These are phyloP conservation scores for Diarsia dahlii DNA, from an alignment of 2,888 invertebrate genomes.

Conservation along the genomic window DNA sequence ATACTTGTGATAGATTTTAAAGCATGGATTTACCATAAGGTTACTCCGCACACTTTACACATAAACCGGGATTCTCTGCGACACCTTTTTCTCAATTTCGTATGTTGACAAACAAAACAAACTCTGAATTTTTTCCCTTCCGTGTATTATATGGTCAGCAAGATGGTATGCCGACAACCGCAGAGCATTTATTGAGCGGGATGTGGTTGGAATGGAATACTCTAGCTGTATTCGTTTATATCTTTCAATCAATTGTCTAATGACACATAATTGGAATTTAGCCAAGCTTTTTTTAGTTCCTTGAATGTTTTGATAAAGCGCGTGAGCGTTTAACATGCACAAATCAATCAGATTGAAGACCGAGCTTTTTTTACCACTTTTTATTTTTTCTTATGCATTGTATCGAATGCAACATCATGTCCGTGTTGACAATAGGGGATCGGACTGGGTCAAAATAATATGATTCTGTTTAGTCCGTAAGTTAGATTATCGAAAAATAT, in stretches of 20 bases:
- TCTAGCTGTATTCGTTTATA: conserved; percentile 1
- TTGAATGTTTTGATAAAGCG: conserved; percentile 6
- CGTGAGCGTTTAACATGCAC: conserved; percentile 9
- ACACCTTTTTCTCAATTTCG: conserved; percentile 15
- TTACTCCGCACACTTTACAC: conserved; percentile 29
- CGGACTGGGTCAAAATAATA: no score
- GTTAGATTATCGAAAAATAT: no score
- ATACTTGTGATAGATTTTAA: conserved; percentile 23
- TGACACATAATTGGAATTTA: conserved; percentile 5
- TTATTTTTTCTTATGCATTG: conserved; percentile 15
- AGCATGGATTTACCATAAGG: conserved; percentile 17
- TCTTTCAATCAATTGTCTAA: conserved; percentile 15
- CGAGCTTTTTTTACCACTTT: conserved; percentile 14
- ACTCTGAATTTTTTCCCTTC: conserved; percentile 9
- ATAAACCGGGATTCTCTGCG: conserved; percentile 29
- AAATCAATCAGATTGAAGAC: conserved; percentile 20
- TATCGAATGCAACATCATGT: conserved; percentile 3
- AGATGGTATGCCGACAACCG: conserved; percentile 6
- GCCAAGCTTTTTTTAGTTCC: conserved; percentile 10
- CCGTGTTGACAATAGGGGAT: conserved; percentile 4
- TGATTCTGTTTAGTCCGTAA: no score
- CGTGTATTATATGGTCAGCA: conserved; percentile 2
- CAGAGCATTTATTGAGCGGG: conserved; percentile 10
- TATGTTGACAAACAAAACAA: conserved; percentile 21
- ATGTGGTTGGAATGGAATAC: conserved; percentile 1